phyloP scores from a whole-genome alignment of 2,888 invertebrate species.

The Tanypteryx hageni region DNA sequence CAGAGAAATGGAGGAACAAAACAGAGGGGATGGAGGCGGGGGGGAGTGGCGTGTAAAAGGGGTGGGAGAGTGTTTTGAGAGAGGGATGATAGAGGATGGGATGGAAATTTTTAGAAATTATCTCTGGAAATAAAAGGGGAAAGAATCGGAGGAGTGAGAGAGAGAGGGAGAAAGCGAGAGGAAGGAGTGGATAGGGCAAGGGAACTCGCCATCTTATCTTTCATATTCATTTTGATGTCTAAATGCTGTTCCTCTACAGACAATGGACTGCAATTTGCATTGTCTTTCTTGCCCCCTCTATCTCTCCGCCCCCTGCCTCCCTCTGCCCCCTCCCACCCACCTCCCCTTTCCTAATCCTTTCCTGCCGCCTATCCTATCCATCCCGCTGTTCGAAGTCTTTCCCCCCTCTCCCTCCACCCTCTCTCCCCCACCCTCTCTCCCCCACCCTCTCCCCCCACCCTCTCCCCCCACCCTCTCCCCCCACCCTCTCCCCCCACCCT shows the following conservation, averaged over 20 bases:
- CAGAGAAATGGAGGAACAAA: conserved; percentile 47
- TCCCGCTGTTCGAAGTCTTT: conserved; percentile 8
- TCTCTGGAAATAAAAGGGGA: conserved; percentile 41
- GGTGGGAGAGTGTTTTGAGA: not conserved
- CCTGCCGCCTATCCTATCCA: not conserved
- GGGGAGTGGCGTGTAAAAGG: not conserved
- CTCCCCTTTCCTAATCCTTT: not conserved
- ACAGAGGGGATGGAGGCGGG: conserved; percentile 14
- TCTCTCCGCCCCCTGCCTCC: not conserved
- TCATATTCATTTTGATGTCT: conserved; percentile 64
- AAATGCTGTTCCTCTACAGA: conserved; percentile 63
- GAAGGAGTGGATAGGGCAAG: conserved; percentile 20
- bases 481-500: not conserved
- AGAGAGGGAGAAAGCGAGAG: not conserved
- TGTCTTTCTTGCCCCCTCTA: conserved; percentile 5
- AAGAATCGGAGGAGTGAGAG: not conserved
- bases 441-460: conserved; percentile 33
- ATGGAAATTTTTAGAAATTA: conserved; percentile 15
- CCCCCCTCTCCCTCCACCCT: not conserved
- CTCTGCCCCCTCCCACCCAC: not conserved
- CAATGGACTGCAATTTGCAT: conserved; percentile 64
- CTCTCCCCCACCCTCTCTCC: not conserved
- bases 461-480: conserved; percentile 26
- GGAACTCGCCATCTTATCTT: conserved; percentile 61
- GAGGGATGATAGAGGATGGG: not conserved